These are phyloP conservation scores for Ambastaia sidthimunki DNA, from an alignment of 2,797 vertebrate genomes.

Conservation along the genomic window DNA sequence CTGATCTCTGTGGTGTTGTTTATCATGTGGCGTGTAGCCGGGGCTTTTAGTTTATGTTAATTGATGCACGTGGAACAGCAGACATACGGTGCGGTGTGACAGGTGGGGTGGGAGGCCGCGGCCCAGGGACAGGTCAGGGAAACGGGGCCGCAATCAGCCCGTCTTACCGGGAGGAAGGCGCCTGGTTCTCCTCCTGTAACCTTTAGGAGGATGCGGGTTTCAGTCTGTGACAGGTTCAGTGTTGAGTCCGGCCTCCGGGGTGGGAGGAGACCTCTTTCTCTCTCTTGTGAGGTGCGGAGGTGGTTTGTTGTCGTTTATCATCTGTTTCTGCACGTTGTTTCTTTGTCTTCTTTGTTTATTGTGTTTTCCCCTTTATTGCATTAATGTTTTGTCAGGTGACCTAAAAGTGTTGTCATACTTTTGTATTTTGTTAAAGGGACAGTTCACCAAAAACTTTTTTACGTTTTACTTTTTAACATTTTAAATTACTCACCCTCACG, in stretches of 20 bases:
- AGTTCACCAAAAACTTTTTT: background rate
- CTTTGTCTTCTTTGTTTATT: background rate
- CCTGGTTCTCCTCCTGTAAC: constrained; percentile 67
- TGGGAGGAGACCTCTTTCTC: constrained; percentile 58
- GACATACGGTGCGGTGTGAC: constrained; percentile 63
- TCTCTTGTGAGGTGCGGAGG: constrained; percentile 60
- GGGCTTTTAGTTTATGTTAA: constrained; percentile 64
- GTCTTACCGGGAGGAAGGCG: constrained; percentile 68
- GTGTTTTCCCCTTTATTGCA: background rate
- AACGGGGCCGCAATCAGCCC: constrained; percentile 52
- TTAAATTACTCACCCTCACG: background rate
- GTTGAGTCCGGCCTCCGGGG: constrained; percentile 71
- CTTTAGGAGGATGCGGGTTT: constrained; percentile 69
- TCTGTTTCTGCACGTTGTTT: background rate
- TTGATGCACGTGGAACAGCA: constrained; percentile 60
- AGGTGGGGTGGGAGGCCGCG: constrained; percentile 59
- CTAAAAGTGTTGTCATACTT: background rate
- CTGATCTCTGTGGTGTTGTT: constrained; percentile 44
- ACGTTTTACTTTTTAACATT: too few relatives aligned
- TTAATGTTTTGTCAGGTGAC: background rate
- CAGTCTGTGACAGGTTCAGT: constrained; percentile 74
- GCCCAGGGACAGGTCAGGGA: constrained; percentile 61
- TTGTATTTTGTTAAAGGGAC: background rate
- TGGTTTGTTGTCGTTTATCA: constrained; percentile 26
- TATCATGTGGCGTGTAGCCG: constrained; percentile 40